Evolutionary conservation across 2,888 invertebrate genomes (phyloP), one percentile per base, ranked within the genome.

Genomic region (Xestia ashworthii): DNA sequence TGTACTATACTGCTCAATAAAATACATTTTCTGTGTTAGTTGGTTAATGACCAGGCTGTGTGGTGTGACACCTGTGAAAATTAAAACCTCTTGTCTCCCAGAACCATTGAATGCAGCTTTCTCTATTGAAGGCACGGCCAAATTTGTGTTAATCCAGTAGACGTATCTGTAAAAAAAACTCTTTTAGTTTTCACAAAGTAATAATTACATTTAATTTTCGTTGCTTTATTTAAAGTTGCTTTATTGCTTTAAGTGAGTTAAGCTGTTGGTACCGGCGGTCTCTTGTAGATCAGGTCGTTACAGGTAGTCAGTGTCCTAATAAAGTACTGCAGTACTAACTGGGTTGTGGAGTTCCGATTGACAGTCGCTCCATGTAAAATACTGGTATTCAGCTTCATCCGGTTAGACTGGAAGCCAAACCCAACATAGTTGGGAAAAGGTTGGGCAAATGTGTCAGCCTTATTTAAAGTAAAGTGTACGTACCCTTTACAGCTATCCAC

Each of bases 401-500:
- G 6, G 41, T 41, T 41, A 41, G 41, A 41, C 41, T 41, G 41
- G 41, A 41, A 41, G 41, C 1, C 41, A 0, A 41, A 0, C 41
- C 41, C 41, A 41, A 41, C 6, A 41, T 41, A 41, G 41, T 41
- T 41, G 41, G 41, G 41, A 41, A 41, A 41, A 41, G 8, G 41
- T 0, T 41, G 0, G 41, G 41, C 41, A 8, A 8, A 41, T 41
- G 41, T 6, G 6, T 9, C 8, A 41, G 41, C 8, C 1, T 41
- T 41, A 41, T 41, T 55, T 58, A 14, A 25, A 53, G 3, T 53
- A 53, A 3, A 22, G 22, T 53, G 22, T 22, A 50, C 70, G 8
- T 70, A 71, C 70, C 70, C 64, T 22, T 32, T 32, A 32, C 70
- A 71, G 64, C 70, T 71, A 6, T 71, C 71, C 32, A 71, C 25